phyloP scores from a whole-genome alignment of 2,797 vertebrate species.

The Margarornis squamiger region DNA sequence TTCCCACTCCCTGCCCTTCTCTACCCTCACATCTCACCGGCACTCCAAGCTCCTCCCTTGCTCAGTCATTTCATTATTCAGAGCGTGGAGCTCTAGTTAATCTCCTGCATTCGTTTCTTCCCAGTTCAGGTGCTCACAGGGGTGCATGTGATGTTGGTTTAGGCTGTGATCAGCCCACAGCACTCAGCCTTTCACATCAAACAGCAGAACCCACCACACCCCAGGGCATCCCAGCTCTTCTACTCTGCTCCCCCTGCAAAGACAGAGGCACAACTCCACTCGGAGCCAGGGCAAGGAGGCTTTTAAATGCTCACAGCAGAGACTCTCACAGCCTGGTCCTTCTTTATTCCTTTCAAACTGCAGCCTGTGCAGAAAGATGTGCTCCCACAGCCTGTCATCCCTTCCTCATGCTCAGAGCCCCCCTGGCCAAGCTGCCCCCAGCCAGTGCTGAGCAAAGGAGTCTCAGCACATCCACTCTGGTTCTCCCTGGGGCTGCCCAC shows the following conservation, averaged over 20 bases:
- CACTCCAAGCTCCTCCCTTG: neutral
- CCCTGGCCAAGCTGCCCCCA: neutral
- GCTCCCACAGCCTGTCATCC: too few species aligned
- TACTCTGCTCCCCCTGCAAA: neutral
- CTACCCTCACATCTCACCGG: neutral
- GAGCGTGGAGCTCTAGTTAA: constrained; percentile 8
- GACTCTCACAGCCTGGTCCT: neutral
- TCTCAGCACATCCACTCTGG: neutral
- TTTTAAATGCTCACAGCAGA: neutral
- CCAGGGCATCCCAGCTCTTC: neutral
- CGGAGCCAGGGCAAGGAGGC: too few species aligned
- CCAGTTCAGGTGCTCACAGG: neutral
- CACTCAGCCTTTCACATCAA: neutral
- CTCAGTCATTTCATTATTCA: constrained; percentile 46
- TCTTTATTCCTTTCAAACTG: accelerated
- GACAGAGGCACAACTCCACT: neutral
- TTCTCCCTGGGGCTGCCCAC: neutral
- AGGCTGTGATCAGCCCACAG: constrained; percentile 33
- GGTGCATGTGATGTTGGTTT: neutral
- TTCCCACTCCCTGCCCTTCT: neutral
- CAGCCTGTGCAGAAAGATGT: neutral
- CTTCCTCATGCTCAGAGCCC: neutral
- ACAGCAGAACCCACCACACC: neutral
- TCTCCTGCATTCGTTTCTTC: constrained; percentile 10
- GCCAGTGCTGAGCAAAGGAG: neutral